Conservation (phyloP, 1,140 invertebrate genomes). For the Oreohelix idahoensis region DNA sequence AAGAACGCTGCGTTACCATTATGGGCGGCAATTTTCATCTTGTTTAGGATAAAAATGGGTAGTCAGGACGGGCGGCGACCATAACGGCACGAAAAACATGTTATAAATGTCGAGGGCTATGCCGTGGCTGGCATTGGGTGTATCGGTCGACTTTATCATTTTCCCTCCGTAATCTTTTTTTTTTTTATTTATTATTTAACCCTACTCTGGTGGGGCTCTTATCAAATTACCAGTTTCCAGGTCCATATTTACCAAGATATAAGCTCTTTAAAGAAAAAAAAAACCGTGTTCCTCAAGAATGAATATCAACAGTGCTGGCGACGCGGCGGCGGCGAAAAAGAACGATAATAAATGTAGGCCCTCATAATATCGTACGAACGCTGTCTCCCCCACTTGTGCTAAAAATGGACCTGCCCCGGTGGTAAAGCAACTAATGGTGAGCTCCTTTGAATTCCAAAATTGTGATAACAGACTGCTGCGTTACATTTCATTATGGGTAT, state of each 20-base stretch:
- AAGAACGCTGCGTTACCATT: too few relatives aligned
- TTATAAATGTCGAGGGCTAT: neutral
- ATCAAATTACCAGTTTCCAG: conserved; percentile 31
- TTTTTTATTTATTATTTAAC: too few relatives aligned
- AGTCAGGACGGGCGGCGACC: neutral
- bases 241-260: conserved; percentile 32
- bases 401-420: conserved; percentile 15
- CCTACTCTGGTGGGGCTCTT: neutral
- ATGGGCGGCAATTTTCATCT: neutral
- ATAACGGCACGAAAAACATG: neutral
- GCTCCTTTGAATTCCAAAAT: too few relatives aligned
- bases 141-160: neutral
- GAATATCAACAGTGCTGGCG: conserved; percentile 8
- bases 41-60: neutral
- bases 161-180: too few relatives aligned
- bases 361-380: neutral
- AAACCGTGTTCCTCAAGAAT: conserved; percentile 10
- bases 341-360: conserved; percentile 26
- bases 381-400: neutral
- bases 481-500: too few relatives aligned
- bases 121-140: neutral
- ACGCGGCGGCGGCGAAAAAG: conserved; percentile 19
- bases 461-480: too few relatives aligned
- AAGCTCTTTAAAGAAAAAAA: neutral
- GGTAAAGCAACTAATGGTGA: neutral